Evolutionary conservation across 2,888 invertebrate genomes (phyloP), one percentile per base, ranked within the genome.

Genomic region (Apamea crenata): DNA sequence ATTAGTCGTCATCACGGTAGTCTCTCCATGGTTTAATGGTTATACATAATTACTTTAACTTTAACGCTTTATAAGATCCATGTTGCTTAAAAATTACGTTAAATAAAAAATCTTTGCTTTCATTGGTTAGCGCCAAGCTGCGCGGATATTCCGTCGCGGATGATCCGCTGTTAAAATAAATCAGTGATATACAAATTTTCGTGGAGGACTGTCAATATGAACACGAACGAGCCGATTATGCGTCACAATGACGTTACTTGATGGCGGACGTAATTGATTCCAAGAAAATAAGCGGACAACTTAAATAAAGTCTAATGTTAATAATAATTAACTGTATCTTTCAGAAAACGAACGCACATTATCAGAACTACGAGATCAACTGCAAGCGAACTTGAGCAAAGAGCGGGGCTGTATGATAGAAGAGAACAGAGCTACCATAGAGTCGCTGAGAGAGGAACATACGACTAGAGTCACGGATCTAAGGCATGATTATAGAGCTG

Each of bases 401-500:
- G 97, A 96, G 88, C 94, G 97, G 65, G 94, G 97, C 21, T 95
- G 96, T 69, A 93, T 97, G 88, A 93, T 96, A 63, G 96, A 97
- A 83, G 97, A 97, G 77, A 97, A 97, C 88, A 96, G 97, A 89
- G 94, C 96, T 0, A 97, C 96, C 14, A 89, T 97, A 65, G 97
- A 97, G 53, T 94, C 97, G 44, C 91, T 97, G 82, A 95, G 96
- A 85, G 97, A 97, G 85, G 97, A 97, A 84, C 98, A 98, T 88
- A 96, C 96, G 0, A 96, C 97, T 1, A 97, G 97, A 81, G 95
- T 98, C 29, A 97, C 98, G 7, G 97, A 97, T 36, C 90, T 98
- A 79, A 97, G 97, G 83, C 97, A 97, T 78, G 98, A 98, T 89
- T 98, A 98, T 90, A 97, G 97, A 91, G 97, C 97, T 76, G 98